phyloP scores from a whole-genome alignment of 2,888 invertebrate species.

The Hirudinaria manillensis region DNA sequence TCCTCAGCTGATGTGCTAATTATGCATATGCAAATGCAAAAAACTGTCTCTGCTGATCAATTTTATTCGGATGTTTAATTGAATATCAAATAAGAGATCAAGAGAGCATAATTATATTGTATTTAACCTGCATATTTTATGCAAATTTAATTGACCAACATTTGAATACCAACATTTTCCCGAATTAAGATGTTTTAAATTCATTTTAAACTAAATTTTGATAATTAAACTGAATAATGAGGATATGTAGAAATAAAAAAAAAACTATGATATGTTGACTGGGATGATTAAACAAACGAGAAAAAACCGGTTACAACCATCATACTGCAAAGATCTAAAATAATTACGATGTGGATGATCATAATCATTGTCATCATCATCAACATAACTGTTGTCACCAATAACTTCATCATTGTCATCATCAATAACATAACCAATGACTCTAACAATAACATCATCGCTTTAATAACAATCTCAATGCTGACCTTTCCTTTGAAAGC shows the following conservation, averaged over 20 bases:
- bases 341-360: neutral
- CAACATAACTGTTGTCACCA: neutral
- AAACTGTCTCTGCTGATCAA: no score
- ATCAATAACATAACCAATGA: neutral
- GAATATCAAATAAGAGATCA: neutral
- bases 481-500: neutral
- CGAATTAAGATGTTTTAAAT: no score
- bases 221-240: no score
- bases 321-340: neutral
- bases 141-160: no score
- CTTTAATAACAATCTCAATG: neutral
- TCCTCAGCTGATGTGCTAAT: no score
- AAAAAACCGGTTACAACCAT: neutral
- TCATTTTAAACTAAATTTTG: no score
- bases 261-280: no score
- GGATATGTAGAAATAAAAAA: no score
- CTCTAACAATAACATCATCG: neutral
- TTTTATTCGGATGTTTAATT: no score
- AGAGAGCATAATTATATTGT: neutral
- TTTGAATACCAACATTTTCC: no score
- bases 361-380: slow-evolving; percentile 13
- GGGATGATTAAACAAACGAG: neutral
- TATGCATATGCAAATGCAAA: no score
- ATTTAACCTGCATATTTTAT: no score
- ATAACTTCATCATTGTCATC: neutral